phyloP scores from a whole-genome alignment of 2,113 vertebrate species.

The Burhinus bistriatus region DNA sequence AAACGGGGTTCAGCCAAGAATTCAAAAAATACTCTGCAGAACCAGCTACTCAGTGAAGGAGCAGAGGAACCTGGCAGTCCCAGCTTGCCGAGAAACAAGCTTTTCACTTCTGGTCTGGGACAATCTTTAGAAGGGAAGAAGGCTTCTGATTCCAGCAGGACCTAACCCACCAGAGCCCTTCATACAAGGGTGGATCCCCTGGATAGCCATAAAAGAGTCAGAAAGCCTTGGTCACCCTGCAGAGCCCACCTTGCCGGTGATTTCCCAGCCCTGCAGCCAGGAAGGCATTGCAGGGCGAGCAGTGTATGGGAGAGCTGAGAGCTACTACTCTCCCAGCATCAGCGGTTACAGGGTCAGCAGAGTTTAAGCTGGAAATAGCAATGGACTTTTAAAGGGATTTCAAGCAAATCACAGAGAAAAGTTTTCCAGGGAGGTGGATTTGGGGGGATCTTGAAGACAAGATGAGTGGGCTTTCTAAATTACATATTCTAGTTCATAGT shows the following conservation, averaged over 20 bases:
- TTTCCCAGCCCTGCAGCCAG: rapidly evolving
- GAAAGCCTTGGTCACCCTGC: not conserved
- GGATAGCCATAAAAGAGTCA: not conserved
- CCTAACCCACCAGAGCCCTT: not conserved
- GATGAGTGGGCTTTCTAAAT: not conserved
- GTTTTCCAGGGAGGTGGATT: not conserved
- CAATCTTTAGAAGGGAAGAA: not conserved
- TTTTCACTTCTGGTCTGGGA: not conserved
- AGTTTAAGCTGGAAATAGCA: not conserved
- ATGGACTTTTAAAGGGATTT: not conserved
- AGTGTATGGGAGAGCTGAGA: rapidly evolving
- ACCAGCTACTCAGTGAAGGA: not conserved
- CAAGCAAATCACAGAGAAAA: not conserved
- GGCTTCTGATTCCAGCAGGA: not conserved
- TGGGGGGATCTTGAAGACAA: not conserved
- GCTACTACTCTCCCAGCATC: not conserved
- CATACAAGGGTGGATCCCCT: not conserved
- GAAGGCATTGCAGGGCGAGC: not conserved
- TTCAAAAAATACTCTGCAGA: not conserved
- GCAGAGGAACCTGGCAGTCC: not conserved
- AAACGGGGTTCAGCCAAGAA: not conserved
- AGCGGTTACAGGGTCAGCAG: not conserved
- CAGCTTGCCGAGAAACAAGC: not conserved
- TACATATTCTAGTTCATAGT: not conserved
- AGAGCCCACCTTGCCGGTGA: not conserved